Evolutionary conservation across 2,797 vertebrate genomes (phyloP).

Genomic region (Galaxias olidus): DNA sequence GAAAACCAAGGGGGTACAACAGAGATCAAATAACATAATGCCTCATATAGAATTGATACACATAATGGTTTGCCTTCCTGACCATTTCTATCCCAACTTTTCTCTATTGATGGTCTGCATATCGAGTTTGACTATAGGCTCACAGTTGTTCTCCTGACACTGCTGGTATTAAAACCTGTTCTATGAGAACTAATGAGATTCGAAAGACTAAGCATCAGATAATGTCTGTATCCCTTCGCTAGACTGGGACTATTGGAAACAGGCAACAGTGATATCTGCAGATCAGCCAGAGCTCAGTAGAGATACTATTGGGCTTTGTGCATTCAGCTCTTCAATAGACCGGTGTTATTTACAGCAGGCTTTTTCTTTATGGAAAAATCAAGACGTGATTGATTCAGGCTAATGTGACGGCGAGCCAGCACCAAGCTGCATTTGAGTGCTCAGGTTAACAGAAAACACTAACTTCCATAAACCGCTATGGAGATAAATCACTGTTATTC

Average conservation of each 20-base stretch:
- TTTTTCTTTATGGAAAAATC: slow-evolving; percentile 84
- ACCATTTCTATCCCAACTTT: too few relatives aligned
- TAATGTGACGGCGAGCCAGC: slow-evolving; percentile 77
- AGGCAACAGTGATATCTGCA: slow-evolving; percentile 59
- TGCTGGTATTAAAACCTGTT: slow-evolving; percentile 57
- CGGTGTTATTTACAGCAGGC: slow-evolving; percentile 76
- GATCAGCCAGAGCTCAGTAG: slow-evolving; percentile 52
- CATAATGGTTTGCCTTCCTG: too few relatives aligned
- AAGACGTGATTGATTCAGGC: slow-evolving; percentile 83
- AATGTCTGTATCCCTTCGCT: slow-evolving; percentile 46
- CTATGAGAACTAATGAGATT: slow-evolving; percentile 51
- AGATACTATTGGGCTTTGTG: slow-evolving; percentile 53
- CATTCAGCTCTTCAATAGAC: slow-evolving; percentile 52
- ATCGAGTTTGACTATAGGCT: background rate
- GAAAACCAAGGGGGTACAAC: slow-evolving; percentile 53
- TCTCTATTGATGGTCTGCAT: too few relatives aligned
- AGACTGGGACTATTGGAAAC: slow-evolving; percentile 57
- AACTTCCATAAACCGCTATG: slow-evolving; percentile 83
- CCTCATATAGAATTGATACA: too few relatives aligned
- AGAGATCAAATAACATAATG: slow-evolving; percentile 34
- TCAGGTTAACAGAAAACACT: slow-evolving; percentile 84
- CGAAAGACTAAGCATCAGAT: slow-evolving; percentile 48
- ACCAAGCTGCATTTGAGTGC: slow-evolving; percentile 70
- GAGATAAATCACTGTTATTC: slow-evolving; percentile 99
- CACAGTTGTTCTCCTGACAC: background rate